These are phyloP conservation scores for Scaptomyza tumidula DNA, from an alignment of 2,888 invertebrate species.

Conservation along the genomic window DNA sequence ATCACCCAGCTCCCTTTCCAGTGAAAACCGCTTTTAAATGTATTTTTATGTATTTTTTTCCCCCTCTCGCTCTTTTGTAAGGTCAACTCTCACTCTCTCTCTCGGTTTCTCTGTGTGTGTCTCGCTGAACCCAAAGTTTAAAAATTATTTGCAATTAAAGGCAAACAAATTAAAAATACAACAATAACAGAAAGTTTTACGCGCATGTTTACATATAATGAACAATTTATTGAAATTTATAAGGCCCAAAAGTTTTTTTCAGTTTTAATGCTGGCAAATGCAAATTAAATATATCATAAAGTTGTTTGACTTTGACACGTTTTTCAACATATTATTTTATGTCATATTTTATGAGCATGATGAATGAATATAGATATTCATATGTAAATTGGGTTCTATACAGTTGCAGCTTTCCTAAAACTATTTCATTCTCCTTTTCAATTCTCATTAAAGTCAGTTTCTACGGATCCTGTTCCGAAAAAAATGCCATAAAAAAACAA, in stretches of 20 bases:
- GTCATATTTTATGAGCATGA: background rate
- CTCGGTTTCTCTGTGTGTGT: background rate
- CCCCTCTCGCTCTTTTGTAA: slow-evolving; percentile 20
- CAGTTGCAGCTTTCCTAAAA: background rate
- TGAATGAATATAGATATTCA: too few relatives aligned
- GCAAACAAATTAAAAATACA: slow-evolving; percentile 76
- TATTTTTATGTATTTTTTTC: slow-evolving; percentile 30
- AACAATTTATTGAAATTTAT: slow-evolving; percentile 60
- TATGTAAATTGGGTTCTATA: too few relatives aligned
- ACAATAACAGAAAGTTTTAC: slow-evolving; percentile 35
- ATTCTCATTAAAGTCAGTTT: slow-evolving; percentile 26
- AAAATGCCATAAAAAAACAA: slow-evolving; percentile 13
- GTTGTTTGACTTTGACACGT: slow-evolving; percentile 36
- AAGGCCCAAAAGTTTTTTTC: slow-evolving; percentile 34
- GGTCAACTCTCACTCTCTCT: slow-evolving; percentile 43
- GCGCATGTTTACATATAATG: slow-evolving; percentile 64
- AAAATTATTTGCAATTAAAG: slow-evolving; percentile 81
- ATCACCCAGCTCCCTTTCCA: background rate
- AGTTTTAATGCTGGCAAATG: slow-evolving; percentile 15
- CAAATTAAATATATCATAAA: slow-evolving; percentile 35
- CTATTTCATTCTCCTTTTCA: background rate
- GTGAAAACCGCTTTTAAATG: slow-evolving; percentile 54
- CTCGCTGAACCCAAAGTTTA: slow-evolving; percentile 46
- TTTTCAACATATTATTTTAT: slow-evolving; percentile 41
- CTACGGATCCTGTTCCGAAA: slow-evolving; percentile 19